These are phyloP conservation scores for Habropoda laboriosa DNA, from an alignment of 1,140 invertebrate genomes.

Conservation along the genomic window DNA sequence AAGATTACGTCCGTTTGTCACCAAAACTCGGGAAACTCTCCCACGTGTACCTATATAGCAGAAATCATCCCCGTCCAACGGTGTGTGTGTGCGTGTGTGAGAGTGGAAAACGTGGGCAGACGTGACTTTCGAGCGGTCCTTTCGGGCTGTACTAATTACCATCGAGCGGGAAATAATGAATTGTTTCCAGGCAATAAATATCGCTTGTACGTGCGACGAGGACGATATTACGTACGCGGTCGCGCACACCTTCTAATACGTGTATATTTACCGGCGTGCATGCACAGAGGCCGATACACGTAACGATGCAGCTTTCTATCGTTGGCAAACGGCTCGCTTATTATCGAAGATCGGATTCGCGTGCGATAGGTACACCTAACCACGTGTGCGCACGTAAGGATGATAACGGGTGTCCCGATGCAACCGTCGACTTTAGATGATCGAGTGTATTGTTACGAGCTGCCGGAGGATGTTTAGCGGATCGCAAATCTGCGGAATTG, in stretches of 20 bases:
- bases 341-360: slow-evolving; percentile 70
- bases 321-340: slow-evolving; percentile 61
- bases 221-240: slow-evolving; percentile 11
- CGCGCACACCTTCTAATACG: neutral
- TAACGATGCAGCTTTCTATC: slow-evolving; percentile 65
- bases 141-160: slow-evolving; percentile 60
- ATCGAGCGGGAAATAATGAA: slow-evolving; percentile 60
- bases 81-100: neutral
- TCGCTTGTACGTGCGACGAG: slow-evolving; percentile 37
- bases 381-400: slow-evolving; percentile 61
- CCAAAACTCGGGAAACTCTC: too few species aligned
- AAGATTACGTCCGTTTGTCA: too few species aligned
- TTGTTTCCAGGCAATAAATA: slow-evolving; percentile 62
- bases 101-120: slow-evolving; percentile 36
- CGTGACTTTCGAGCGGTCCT: slow-evolving; percentile 46
- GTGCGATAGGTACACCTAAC: slow-evolving; percentile 60
- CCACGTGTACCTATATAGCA: neutral
- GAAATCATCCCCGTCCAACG: neutral
- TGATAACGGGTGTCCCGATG: slow-evolving; percentile 65
- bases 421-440: neutral
- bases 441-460: neutral
- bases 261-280: neutral
- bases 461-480: neutral
- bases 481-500: neutral
- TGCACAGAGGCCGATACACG: slow-evolving; percentile 38